Percentiles rank a stretch among this genome's conserved stretches.
Conservation (phyloP, 1,140 invertebrate species). For the Araneus ventricosus region DNA sequence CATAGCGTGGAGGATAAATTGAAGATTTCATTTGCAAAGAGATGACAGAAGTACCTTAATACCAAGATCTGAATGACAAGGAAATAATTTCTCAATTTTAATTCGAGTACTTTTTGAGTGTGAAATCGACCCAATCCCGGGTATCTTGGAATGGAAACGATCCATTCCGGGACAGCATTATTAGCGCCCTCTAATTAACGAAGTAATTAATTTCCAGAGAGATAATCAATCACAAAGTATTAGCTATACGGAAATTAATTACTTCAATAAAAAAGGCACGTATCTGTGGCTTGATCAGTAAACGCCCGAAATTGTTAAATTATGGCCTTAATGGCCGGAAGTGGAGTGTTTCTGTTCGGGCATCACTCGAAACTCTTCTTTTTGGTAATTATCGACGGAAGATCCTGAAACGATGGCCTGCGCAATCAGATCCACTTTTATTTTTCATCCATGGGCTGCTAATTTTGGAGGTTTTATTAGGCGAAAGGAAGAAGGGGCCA, state of each 20-base stretch:
- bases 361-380: conserved; percentile 43
- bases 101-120: conserved; percentile 2
- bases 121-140: not conserved
- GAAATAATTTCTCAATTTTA: not conserved
- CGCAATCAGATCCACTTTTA: conserved; percentile 13
- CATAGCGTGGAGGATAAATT: too few species aligned
- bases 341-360: conserved; percentile 50
- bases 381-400: conserved; percentile 56
- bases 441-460: not conserved
- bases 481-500: not conserved
- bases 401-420: conserved; percentile 26
- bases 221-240: conserved; percentile 49
- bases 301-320: conserved; percentile 60
- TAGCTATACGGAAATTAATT: conserved; percentile 62
- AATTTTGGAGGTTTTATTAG: not conserved
- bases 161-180: conserved; percentile 5
- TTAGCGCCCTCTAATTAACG: conserved; percentile 59
- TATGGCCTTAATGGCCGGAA: conserved; percentile 63
- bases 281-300: conserved; percentile 48
- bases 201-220: conserved; percentile 66
- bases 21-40: too few species aligned
- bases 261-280: conserved; percentile 59
- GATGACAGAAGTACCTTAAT: too few species aligned
- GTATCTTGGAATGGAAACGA: not conserved
- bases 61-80: not conserved